These are phyloP conservation scores for Carapus acus DNA, from an alignment of 2,797 vertebrate species.

Conservation along the genomic window DNA sequence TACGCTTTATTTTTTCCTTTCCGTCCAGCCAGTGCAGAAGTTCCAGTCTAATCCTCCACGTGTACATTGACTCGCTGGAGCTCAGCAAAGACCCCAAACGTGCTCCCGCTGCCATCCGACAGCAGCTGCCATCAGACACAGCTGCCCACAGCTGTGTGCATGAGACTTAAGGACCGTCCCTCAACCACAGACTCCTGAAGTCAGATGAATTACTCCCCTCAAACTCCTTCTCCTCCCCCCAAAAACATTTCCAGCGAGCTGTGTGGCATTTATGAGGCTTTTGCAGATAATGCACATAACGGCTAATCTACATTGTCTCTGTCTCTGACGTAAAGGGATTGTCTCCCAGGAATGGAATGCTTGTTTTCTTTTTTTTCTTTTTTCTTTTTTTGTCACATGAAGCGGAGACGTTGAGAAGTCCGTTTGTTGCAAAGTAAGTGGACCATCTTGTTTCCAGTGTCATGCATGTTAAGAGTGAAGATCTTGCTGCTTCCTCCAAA, in stretches of 20 bases:
- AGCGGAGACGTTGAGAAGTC: conserved; percentile 49
- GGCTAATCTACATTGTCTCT: conserved; percentile 55
- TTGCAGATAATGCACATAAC: conserved; percentile 74
- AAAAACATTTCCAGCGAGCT: conserved; percentile 74
- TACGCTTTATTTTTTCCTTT: conserved; percentile 71
- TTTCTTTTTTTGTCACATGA: conserved; percentile 61
- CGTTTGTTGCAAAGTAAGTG: conserved; percentile 55
- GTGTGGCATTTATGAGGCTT: conserved; percentile 65
- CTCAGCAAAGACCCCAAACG: conserved; percentile 40
- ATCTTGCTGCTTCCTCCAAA: conserved; percentile 64
- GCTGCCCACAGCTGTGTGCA: conserved; percentile 22
- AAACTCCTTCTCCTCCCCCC: conserved; percentile 12
- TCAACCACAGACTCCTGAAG: conserved; percentile 58
- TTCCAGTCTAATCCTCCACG: conserved; percentile 60
- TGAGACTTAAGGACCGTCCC: conserved; percentile 26
- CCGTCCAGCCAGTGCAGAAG: conserved; percentile 58
- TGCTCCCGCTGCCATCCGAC: conserved; percentile 35
- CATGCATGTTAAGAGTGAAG: conserved; percentile 76
- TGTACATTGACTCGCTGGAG: conserved; percentile 44
- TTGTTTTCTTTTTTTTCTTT: too few relatives aligned
- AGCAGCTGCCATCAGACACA: conserved; percentile 42
- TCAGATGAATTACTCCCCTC: conserved; percentile 74
- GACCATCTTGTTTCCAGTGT: conserved; percentile 60
- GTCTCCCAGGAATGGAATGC: conserved; percentile 71
- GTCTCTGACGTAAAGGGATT: conserved; percentile 73